Evolutionary conservation across 2,797 vertebrate genomes (phyloP).

Genomic region (Sparus aurata): DNA sequence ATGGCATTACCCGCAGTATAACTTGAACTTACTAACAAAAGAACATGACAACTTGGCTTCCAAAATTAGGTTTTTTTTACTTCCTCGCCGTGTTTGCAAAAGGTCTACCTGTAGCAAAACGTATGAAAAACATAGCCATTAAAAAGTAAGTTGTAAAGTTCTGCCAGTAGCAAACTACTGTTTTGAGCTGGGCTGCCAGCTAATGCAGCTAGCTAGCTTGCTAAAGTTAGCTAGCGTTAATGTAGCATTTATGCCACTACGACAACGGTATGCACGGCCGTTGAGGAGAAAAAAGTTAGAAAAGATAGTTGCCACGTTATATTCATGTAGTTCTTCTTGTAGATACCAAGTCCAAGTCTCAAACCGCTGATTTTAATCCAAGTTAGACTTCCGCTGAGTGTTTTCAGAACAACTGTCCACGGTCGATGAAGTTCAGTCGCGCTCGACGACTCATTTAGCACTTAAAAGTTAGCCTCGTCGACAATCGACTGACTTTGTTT

Average conservation of each 20-base stretch:
- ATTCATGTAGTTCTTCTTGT: neutral
- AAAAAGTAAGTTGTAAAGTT: conserved; percentile 26
- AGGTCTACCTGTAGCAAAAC: conserved; percentile 68
- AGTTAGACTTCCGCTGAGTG: conserved; percentile 43
- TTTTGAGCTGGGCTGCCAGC: conserved; percentile 41
- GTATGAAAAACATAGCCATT: conserved; percentile 38
- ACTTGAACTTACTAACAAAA: conserved; percentile 15
- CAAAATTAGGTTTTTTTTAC: neutral
- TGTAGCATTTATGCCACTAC: conserved; percentile 4
- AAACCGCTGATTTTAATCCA: conserved; percentile 16
- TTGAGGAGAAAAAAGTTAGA: conserved; percentile 40
- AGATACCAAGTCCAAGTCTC: conserved; percentile 9
- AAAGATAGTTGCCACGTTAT: neutral
- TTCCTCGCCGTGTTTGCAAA: conserved; percentile 34
- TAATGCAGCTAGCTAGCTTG: conserved; percentile 68
- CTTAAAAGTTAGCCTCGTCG: conserved; percentile 60
- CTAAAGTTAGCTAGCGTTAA: conserved; percentile 64
- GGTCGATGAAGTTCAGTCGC: conserved; percentile 69
- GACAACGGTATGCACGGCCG: conserved; percentile 37
- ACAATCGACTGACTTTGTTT: neutral
- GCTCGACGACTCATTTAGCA: conserved; percentile 44
- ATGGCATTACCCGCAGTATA: conserved; percentile 29
- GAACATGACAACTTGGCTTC: neutral
- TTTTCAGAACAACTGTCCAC: conserved; percentile 51
- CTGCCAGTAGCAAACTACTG: conserved; percentile 21